Percentiles rank a stretch among this genome's conserved stretches.
phyloP scores from a whole-genome alignment of 2,797 vertebrate species.

The Kryptopterus vitreolus region DNA sequence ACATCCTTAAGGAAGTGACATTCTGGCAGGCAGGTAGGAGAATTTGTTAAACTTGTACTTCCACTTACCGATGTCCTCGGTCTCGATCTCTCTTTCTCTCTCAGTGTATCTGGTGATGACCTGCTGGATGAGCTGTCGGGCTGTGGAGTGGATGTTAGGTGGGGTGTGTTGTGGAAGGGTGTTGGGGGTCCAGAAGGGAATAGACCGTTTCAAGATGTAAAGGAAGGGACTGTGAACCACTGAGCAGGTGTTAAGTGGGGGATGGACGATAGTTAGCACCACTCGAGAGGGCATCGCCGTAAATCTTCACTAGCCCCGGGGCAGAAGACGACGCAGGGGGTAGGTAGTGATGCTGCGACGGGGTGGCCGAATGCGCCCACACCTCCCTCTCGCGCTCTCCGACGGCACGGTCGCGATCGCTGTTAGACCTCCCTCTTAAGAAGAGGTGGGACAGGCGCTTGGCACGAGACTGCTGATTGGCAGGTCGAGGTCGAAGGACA shows the following conservation, averaged over 20 bases:
- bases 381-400: slow-evolving; percentile 72
- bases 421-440: slow-evolving; percentile 80
- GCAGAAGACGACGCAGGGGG: slow-evolving; percentile 75
- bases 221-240: no score
- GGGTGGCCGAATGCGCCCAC: slow-evolving; percentile 72
- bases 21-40: slow-evolving; percentile 23
- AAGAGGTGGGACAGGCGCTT: slow-evolving; percentile 90
- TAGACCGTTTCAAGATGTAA: no score
- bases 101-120: slow-evolving; percentile 83
- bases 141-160: slow-evolving; percentile 76
- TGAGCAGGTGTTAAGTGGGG: no score
- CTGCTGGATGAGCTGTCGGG: slow-evolving; percentile 78
- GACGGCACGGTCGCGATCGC: slow-evolving; percentile 74
- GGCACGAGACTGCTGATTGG: slow-evolving; percentile 77
- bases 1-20: slow-evolving; percentile 38
- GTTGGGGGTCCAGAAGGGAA: no score
- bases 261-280: slow-evolving; percentile 84
- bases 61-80: slow-evolving; percentile 71
- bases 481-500: slow-evolving; percentile 76
- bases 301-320: slow-evolving; percentile 82
- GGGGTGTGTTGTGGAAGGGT: no score
- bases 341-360: slow-evolving; percentile 78
- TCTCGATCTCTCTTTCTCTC: slow-evolving; percentile 75
- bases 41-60: neutral
- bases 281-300: slow-evolving; percentile 79